Evolutionary conservation across 1,140 invertebrate genomes (phyloP), one percentile per base, ranked within the genome.

Genomic region (Eubasilissa regina): DNA sequence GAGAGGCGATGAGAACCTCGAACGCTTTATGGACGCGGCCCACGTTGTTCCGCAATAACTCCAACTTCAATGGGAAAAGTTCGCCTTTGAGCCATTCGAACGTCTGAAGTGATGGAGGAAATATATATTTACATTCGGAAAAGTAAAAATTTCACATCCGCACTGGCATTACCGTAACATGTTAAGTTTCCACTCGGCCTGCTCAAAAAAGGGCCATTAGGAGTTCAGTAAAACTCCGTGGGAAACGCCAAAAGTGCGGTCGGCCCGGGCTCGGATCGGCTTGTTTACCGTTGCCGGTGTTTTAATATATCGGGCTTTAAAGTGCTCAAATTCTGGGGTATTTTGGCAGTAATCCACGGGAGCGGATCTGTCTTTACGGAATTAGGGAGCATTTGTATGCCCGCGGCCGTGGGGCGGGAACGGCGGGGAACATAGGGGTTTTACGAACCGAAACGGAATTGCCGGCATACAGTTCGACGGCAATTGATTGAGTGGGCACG

Each of bases 321-420:
- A 75, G 48, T 45, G 77, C 58, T 73, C 55, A 79, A 82, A 78
- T 82, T 82, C 74, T 70, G 48, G 78, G 78, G 62, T 48, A 78
- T 82, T 82, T 82, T 82, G 81, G 81, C 81, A 82, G 75, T 74
- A 70, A 80, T 82, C 81, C 81, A 82, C 77, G 55, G 77, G 77
- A 72, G 17, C 55, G 73, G 55, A 45, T 77, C 73, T 66, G 78
- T 64, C 68, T 72, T 75, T 75, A 74, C 72, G 77, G 74, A 78
- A 81, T 78, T 74, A 78, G 77, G 77, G 44, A 60, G 58, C 66
- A 78, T 78, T 78, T 21, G 66, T 68, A 68, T 70, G 55, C 76
- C 76, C 48, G 1, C 48, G 76, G 56, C 47, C 19, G 53, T 7
- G 11, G 64, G 25, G 60, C 45, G 21, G 68, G 56, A 13, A 7